Base-by-base conservation (phyloP, 2,113 vertebrate species). In the Marmota monax region DNA sequence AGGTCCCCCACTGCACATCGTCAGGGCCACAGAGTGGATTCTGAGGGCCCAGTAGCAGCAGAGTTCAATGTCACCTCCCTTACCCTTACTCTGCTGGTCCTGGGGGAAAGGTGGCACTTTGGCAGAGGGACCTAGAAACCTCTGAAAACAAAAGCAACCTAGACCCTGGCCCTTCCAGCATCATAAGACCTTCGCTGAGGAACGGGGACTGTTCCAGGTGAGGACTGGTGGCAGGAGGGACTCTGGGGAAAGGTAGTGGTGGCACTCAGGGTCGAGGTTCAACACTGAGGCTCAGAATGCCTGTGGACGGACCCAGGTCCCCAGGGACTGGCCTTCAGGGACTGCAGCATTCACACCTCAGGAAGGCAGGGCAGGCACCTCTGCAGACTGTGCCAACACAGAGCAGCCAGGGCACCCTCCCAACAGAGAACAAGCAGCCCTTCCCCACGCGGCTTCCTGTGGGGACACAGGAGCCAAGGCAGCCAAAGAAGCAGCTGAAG, bases 401-500 rank as follows among this genome's bases (percentile, higher is more conserved):
- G 89, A 84, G 37, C 2, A 0, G 51, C 12, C 45, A 67, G 78
- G 82, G 70, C 93, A 51, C 5, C 16, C 0, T n/a, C 84, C 80
- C 88, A 74, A 13, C 58, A 37, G 4, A 51, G 63, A 89, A 97
- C 95, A 88, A 92, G 86, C 22, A 25, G 14, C 16, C 63, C 58
- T 94, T 94, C 82, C 61, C 25, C 20, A 56, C 14, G 53, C 73
- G 42, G 34, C 56, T 77, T 79, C 34, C 16, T 4, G 29, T 4
- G n/a, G 39, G 3, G 65, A 29, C 39, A 2, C 39, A 42, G 53
- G 29, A 72, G 78, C 17, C 5, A n/a, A 9, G 10, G 39, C 76
- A 78, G 86, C 79, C 69, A 25, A 42, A 39, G 1, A 0, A 67
- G n/a, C 10, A 23, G 70, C 34, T 12, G 1, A 10, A 7, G 2